These are phyloP conservation scores for Ruditapes philippinarum DNA, from an alignment of 1,140 invertebrate genomes.

Conservation along the genomic window DNA sequence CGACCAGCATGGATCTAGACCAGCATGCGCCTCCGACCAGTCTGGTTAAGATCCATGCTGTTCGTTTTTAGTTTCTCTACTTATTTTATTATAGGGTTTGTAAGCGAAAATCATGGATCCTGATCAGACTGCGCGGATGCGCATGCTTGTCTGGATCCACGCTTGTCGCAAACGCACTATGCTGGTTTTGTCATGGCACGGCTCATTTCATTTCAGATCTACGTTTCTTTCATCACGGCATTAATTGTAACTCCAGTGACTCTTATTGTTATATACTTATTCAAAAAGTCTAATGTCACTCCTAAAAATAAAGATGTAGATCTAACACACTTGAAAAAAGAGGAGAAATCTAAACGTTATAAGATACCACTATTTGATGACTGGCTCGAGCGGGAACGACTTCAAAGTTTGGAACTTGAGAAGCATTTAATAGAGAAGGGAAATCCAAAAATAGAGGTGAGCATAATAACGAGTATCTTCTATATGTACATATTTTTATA, in stretches of 20 bases:
- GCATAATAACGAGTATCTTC: too few relatives aligned
- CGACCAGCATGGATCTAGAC: too few relatives aligned
- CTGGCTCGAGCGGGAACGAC: not conserved
- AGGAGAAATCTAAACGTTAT: not conserved
- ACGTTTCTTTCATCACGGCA: not conserved
- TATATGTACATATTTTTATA: too few relatives aligned
- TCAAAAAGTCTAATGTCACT: not conserved
- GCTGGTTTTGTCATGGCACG: too few relatives aligned
- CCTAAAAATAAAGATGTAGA: not conserved
- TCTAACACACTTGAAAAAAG: not conserved
- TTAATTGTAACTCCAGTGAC: not conserved
- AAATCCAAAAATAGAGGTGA: not conserved
- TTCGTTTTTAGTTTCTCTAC: too few relatives aligned
- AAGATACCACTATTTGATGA: not conserved
- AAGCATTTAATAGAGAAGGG: not conserved
- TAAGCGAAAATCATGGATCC: too few relatives aligned
- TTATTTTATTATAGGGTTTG: too few relatives aligned
- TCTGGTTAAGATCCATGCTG: too few relatives aligned
- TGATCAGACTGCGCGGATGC: too few relatives aligned
- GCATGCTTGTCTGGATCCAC: too few relatives aligned
- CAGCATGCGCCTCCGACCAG: too few relatives aligned
- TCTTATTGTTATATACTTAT: not conserved
- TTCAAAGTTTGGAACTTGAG: not conserved
- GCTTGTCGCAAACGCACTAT: too few relatives aligned
- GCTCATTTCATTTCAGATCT: constrained; percentile 28